Base-by-base conservation (phyloP, 2,797 vertebrate genomes). In the Rousettus madagascariensis region DNA sequence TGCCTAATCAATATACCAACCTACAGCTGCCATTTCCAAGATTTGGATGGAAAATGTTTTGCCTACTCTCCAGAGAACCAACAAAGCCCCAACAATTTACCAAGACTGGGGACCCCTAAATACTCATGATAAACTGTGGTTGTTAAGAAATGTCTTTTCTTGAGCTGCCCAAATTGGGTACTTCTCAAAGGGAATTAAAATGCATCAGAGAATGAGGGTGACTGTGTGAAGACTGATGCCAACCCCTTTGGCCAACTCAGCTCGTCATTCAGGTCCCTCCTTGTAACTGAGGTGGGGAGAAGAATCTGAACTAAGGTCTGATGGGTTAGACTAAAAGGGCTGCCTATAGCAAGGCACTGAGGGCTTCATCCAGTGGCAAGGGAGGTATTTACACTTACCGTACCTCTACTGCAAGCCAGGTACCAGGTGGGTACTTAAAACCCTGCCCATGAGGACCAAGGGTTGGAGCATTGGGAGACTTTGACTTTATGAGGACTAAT, bases 121-220 rank as follows among this genome's bases (percentile, higher is more conserved):
- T 97, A 94, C 78, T 77, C 93, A 33, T 4, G 78, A 83, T 85
- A 94, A 59, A 82, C 3, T 91, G 85, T 61, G 96, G 96, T 97
- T 87, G 95, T 98, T 96, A 97, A 98, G 93, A 97, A 97, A 95
- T 97, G 97, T 96, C 97, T 49, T 96, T 90, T 97, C 97, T 86
- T 75, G 91, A 84, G 88, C 90, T 86, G 96, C 96, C 97, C 95
- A 75, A 86, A 96, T 22, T 90, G 97, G 97, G 97, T 43, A 92
- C 97, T 92, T 97, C 89, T 95, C 26, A 96, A 97, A 98, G 91
- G 98, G 97, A 96, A 97, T 97, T 97, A 97, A 87, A 41, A 93
- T 15, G 83, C 30, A 49, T 28, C 95, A 57, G 95, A 95, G 96
- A 97, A 96, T 78, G 87, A 92, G 6, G 57, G 95, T 51, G 41